Conservation (phyloP, 2,113 vertebrate genomes). For the Phyllostomus hastatus region DNA sequence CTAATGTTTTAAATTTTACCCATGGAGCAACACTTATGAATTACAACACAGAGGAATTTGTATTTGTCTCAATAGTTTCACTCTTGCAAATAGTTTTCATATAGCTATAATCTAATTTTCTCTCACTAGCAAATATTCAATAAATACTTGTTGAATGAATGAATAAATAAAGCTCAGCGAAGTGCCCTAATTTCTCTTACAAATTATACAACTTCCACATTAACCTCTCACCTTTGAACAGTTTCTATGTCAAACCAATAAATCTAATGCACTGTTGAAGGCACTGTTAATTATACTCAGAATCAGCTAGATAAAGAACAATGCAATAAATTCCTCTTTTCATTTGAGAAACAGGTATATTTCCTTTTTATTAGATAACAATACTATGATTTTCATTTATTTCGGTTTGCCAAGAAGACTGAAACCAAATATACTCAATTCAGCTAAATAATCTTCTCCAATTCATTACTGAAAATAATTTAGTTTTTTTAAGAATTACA, state of each 20-base stretch:
- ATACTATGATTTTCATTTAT: constrained; percentile 22
- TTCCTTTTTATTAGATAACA: constrained; percentile 12
- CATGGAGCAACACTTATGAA: not conserved
- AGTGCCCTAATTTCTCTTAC: not conserved
- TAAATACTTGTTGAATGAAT: constrained; percentile 24
- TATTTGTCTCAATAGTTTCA: constrained; percentile 1
- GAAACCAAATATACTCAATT: constrained; percentile 18
- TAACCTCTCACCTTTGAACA: not conserved
- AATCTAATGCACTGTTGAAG: not conserved
- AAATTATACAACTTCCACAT: constrained; percentile 10
- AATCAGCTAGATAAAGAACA: constrained; percentile 18
- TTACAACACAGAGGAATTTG: not conserved
- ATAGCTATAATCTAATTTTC: constrained; percentile 26
- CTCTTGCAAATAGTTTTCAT: constrained; percentile 39
- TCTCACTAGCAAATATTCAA: not conserved
- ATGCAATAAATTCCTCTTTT: constrained; percentile 1
- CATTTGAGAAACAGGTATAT: constrained; percentile 12
- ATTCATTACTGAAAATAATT: constrained; percentile 22
- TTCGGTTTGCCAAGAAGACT: not conserved
- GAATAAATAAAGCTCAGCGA: not conserved
- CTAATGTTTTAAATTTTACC: constrained; percentile 24
- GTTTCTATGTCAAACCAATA: constrained; percentile 15
- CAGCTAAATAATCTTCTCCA: not conserved
- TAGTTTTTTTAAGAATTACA: constrained; percentile 49
- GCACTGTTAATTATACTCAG: not conserved